Percentiles rank a stretch among this genome's conserved stretches.
Conservation (phyloP, 1,140 invertebrate genomes). For the Panulirus ornatus region DNA sequence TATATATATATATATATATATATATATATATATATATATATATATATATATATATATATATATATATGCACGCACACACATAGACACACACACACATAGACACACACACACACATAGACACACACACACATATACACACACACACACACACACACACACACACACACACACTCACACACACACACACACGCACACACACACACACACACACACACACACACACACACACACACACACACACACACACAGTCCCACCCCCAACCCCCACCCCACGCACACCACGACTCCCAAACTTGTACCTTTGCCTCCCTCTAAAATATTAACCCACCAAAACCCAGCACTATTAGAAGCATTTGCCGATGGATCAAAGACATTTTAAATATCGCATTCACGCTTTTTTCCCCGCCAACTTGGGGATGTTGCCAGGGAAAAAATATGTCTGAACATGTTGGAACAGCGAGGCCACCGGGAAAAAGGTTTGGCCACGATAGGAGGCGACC, state of each 20-base stretch:
- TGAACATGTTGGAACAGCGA: slow-evolving; percentile 30
- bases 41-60: no score
- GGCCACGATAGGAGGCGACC: no score
- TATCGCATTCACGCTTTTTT: slow-evolving; percentile 35
- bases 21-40: neutral
- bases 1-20: slow-evolving; percentile 1
- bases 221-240: slow-evolving; percentile 17
- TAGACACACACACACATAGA: no score
- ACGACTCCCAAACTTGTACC: neutral
- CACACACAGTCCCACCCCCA: slow-evolving; percentile 28
- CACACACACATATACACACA: slow-evolving; percentile 15
- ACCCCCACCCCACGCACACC: neutral
- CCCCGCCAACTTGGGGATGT: slow-evolving; percentile 35
- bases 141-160: slow-evolving; percentile 25
- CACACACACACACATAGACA: no score
- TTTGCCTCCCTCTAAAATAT: neutral
- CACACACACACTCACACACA: slow-evolving; percentile 19
- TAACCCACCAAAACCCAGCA: slow-evolving; percentile 10
- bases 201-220: neutral
- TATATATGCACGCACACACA: no score
- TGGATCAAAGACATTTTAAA: slow-evolving; percentile 35
- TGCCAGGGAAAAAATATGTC: slow-evolving; percentile 18
- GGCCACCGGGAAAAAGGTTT: neutral
- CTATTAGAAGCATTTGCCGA: neutral
- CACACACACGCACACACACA: neutral